Base-by-base conservation (phyloP, 2,797 vertebrate genomes). In the Tachyglossus aculeatus region DNA sequence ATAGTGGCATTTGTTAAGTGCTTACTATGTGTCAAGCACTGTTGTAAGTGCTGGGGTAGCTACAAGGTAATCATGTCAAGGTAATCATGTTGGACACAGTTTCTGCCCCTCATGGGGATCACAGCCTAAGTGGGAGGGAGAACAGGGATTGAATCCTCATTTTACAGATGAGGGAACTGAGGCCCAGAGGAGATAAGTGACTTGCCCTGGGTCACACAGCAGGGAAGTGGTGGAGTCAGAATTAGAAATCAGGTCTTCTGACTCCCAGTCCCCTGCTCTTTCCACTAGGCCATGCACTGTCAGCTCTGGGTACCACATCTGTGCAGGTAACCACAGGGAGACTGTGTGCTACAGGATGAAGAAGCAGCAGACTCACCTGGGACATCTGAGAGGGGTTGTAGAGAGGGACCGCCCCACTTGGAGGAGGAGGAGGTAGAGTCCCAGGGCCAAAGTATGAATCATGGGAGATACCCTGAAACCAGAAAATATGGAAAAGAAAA, bases 321-420 rank as follows among this genome's bases (percentile, higher is more conserved):
- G 9, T 36, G 15, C 5, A 2, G 15, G 31, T 6, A 34, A 10
- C 40, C 12, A 21, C 25, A n/a, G 18, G 6, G 3, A 57, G 29
- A n/a, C 5, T 5, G 0, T 12, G 34, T 48, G 36, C 13, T 24
- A 7, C 10, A 9, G 4, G 25, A 9, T 10, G 3, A 0, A 4
- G 4, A 25, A 10, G 6, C 19, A 15, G 7, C 5, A 21, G 4
- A 45, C 81, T 86, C 72, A 93, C 92, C 91, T 90, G 88, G 40
- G 87, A 74, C 0, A 92, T 65, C 72, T 91, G 87, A 36, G 40
- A 48, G 21, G 93, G 93, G 51, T 91, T 92, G 82, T 90, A 94
- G 63, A 94, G 86, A 6, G 92, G 93, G 24, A 94, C 38, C 11
- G 71, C 27, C 14, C 82, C 86, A 37, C 31, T 0, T 0, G 9